Conservation (phyloP, 2,888 invertebrate genomes). For the Epinotia nisella region DNA sequence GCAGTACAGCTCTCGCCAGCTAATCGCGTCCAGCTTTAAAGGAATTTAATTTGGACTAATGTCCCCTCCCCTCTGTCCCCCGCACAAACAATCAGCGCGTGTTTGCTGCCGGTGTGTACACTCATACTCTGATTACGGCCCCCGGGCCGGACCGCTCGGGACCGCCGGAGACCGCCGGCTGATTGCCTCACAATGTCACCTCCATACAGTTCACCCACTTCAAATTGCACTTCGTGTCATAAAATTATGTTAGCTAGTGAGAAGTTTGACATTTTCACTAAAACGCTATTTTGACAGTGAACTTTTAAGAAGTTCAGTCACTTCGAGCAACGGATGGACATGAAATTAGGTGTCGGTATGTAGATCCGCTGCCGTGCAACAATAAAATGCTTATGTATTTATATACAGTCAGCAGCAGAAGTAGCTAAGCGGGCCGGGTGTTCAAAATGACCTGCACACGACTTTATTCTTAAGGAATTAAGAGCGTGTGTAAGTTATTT, state of each 20-base stretch:
- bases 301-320: background rate
- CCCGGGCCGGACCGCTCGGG: conserved; percentile 6
- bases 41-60: conserved; percentile 41
- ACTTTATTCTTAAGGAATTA: too few relatives aligned
- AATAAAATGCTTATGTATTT: background rate
- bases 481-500: too few relatives aligned
- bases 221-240: conserved; percentile 5
- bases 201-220: conserved; percentile 12
- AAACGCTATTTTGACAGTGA: background rate
- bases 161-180: conserved; percentile 23
- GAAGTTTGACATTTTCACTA: background rate
- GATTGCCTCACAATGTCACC: conserved; percentile 29
- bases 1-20: background rate
- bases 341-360: background rate
- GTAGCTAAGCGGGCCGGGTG: too few relatives aligned
- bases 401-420: too few relatives aligned
- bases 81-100: conserved; percentile 43
- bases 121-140: conserved; percentile 42
- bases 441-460: too few relatives aligned
- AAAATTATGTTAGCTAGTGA: background rate
- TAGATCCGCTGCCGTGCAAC: background rate
- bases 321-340: background rate
- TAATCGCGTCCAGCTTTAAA: conserved; percentile 31
- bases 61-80: conserved; percentile 7
- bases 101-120: conserved; percentile 40